Evolutionary conservation across 2,797 vertebrate species (phyloP).

Genomic region (Coregonus ussuriensis): DNA sequence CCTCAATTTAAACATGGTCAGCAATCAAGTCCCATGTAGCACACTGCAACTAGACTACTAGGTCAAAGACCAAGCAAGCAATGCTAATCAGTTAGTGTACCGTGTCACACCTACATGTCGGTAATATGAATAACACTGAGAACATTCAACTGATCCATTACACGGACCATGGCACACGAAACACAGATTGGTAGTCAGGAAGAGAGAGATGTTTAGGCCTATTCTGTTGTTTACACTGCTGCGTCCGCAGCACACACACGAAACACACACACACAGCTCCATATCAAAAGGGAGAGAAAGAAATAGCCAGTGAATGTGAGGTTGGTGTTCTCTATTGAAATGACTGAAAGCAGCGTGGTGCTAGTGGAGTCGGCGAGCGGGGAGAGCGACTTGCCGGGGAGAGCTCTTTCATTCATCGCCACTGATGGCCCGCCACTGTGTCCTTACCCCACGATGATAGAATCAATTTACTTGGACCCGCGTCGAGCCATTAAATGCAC

Average conservation of each 20-base stretch:
- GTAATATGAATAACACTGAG: not conserved
- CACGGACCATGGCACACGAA: not conserved
- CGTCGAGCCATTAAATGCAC: slow-evolving; percentile 40
- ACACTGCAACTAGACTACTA: not conserved
- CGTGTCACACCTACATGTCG: not conserved
- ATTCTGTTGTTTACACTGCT: not conserved
- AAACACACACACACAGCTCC: not conserved
- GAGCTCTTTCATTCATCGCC: slow-evolving; percentile 45
- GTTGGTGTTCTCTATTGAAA: slow-evolving; percentile 33
- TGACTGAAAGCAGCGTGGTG: slow-evolving; percentile 22
- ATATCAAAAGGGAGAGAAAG: not conserved
- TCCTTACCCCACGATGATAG: slow-evolving; percentile 35
- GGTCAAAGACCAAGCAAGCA: not conserved
- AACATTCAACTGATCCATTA: not conserved
- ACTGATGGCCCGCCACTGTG: slow-evolving; percentile 20
- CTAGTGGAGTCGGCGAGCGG: not conserved
- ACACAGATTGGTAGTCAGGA: not conserved
- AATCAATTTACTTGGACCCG: slow-evolving; percentile 49
- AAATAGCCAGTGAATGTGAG: slow-evolving; percentile 8
- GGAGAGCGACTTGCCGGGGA: slow-evolving; percentile 2
- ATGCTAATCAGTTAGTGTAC: too few species aligned
- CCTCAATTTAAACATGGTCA: not conserved
- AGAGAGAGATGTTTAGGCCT: not conserved
- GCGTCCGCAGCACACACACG: not conserved
- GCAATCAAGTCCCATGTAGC: not conserved